phyloP scores from a whole-genome alignment of 2,113 vertebrate genomes.

The Urocolius indicus region DNA sequence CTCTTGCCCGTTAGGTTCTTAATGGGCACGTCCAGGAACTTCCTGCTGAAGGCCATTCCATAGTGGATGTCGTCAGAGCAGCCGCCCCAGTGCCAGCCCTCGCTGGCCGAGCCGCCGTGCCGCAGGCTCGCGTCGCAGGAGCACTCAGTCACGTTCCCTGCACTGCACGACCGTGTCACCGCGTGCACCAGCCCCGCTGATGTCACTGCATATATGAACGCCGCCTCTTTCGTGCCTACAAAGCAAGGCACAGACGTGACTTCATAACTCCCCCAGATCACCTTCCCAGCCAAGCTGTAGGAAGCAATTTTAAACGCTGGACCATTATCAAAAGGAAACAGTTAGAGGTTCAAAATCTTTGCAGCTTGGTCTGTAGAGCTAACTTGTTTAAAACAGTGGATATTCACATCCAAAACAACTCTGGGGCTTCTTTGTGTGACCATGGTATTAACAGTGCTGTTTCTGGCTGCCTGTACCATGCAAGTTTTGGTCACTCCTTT shows the following conservation, averaged over 20 bases:
- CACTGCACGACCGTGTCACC: conserved; percentile 91
- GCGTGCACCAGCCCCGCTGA: conserved; percentile 91
- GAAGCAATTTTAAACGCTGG: background rate
- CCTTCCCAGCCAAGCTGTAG: background rate
- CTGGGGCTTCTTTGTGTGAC: background rate
- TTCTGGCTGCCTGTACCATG: background rate
- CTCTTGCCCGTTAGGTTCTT: conserved; percentile 75
- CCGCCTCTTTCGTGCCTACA: conserved; percentile 93
- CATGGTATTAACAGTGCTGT: background rate
- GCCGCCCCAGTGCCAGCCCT: conserved; percentile 97
- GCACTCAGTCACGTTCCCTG: conserved; percentile 92
- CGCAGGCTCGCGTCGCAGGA: conserved; percentile 86
- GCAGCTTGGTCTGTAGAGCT: background rate
- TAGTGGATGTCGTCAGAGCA: conserved; percentile 94
- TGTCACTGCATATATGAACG: conserved; percentile 90
- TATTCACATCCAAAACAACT: background rate
- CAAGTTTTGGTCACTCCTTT: background rate
- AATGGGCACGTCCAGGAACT: conserved; percentile 82
- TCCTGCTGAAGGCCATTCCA: conserved; percentile 92
- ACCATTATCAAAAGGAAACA: background rate
- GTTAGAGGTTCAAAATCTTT: background rate
- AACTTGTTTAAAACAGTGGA: background rate
- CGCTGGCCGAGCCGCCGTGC: conserved; percentile 75
- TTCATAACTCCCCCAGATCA: rapidly evolving
- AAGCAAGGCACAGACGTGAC: background rate